Percentiles rank a stretch among this genome's conserved stretches.
phyloP scores from a whole-genome alignment of 2,113 vertebrate species.

The Cephalopholis sonnerati region DNA sequence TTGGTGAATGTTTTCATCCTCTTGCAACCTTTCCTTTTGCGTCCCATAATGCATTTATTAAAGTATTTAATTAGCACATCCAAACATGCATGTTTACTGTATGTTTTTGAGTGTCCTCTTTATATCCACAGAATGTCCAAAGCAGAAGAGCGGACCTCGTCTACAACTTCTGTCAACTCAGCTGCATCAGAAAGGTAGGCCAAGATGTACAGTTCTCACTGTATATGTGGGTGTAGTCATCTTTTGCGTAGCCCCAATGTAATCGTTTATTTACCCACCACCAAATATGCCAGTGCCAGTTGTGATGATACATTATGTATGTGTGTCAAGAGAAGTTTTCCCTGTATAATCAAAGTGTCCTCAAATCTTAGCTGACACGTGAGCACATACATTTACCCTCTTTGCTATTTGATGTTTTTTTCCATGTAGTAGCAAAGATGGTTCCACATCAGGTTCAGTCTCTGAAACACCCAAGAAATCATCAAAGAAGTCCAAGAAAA shows the following conservation, averaged over 20 bases:
- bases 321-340: neutral
- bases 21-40: neutral
- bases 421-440: constrained; percentile 53
- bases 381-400: neutral
- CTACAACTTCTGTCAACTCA: constrained; percentile 63
- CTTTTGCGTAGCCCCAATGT: neutral
- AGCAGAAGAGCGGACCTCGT: constrained; percentile 51
- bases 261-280: neutral
- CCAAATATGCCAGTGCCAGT: neutral
- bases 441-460: constrained; percentile 54
- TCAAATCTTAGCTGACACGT: neutral
- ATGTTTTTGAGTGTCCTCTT: neutral
- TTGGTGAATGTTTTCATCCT: neutral
- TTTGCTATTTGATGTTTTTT: neutral
- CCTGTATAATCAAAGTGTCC: neutral
- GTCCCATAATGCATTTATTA: neutral
- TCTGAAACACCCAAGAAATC: constrained; percentile 73
- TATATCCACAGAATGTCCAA: constrained; percentile 71
- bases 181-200: constrained; percentile 55
- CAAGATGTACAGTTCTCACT: neutral
- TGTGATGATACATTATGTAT: neutral
- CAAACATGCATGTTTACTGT: neutral
- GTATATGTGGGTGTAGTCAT: neutral
- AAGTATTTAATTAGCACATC: neutral
- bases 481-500: constrained; percentile 77